Percentiles rank a stretch among this genome's conserved stretches.
Conservation (phyloP, 1,140 invertebrate species). For the Conus betulinus region DNA sequence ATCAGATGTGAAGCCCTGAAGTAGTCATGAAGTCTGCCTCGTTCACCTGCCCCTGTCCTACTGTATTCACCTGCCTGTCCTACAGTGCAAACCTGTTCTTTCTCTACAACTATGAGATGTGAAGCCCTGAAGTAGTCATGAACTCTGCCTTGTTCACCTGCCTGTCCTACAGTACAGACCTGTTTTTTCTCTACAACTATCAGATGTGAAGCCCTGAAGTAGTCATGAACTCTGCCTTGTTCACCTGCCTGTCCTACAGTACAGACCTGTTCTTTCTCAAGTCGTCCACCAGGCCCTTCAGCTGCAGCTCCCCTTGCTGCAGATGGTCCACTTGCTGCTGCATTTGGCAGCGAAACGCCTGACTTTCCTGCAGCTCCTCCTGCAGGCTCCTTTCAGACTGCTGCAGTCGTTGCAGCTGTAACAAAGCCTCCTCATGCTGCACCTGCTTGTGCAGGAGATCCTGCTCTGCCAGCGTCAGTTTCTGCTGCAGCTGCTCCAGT, state of each 20-base stretch:
- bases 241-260: no score
- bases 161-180: neutral
- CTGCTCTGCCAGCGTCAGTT: neutral
- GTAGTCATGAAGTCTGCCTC: no score
- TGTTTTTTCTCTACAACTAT: neutral
- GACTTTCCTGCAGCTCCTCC: neutral
- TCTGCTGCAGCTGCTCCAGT: neutral
- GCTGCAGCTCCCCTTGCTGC: neutral
- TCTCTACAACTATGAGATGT: no score
- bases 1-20: no score
- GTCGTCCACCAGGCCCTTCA: neutral
- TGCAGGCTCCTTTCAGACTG: neutral
- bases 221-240: no score
- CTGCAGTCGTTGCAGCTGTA: neutral
- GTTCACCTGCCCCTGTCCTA: no score
- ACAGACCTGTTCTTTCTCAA: neutral
- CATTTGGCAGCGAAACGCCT: neutral
- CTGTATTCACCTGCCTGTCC: no score
- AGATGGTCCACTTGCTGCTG: neutral
- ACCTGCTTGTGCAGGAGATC: slow-evolving; percentile 7
- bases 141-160: no score
- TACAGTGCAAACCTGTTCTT: no score
- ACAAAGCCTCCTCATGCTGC: neutral
- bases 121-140: no score
- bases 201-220: no score